Evolutionary conservation across 2,797 vertebrate genomes (phyloP), one percentile per base, ranked within the genome.

Genomic region (Tenualosa thibaudeaui): DNA sequence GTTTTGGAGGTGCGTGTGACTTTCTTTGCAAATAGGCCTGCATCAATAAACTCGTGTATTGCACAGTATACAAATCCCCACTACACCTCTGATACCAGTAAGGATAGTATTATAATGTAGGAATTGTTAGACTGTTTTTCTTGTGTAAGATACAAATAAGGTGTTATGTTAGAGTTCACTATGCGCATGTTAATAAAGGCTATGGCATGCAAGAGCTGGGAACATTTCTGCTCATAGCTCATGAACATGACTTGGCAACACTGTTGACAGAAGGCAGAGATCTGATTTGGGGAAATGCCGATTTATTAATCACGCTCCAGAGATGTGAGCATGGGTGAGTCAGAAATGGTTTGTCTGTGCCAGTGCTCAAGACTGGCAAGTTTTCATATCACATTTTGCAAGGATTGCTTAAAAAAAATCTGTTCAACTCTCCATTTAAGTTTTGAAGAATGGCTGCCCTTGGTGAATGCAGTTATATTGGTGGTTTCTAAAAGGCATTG

Each of bases 241-340:
- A 43, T 46, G 71, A 78, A 46, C 71, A 78, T 17, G 37, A 78
- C 71, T 78, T 78, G 71, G 71, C 71, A 78, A 46, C 71, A 46
- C 0, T 1, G 40, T 78, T 40, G 71, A 78, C 71, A 78, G 71
- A 78, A 78, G 71, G 71, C 71, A 40, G 71, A 37, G 71, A 78
- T 78, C 71, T 43, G 71, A 78, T 78, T 78, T 78, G 71, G 71
- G 71, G 71, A 78, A 78, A 22, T 78, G 71, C 71, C 13, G 68
- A 19, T 75, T 75, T 43, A 40, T 75, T 40, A 75, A 75, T 43
- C 68, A 75, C 43, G 68, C 68, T 75, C 15, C 68, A 19, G 68
- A 75, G 68, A 43, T 43, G 68, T 8, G 71, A 71, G 10, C 10
- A 15, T 12, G 15, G 65, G 31, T 71, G 65, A 78, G 17, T 78